phyloP scores from a whole-genome alignment of 2,797 vertebrate species.

The Otolemur crassicaudatus region DNA sequence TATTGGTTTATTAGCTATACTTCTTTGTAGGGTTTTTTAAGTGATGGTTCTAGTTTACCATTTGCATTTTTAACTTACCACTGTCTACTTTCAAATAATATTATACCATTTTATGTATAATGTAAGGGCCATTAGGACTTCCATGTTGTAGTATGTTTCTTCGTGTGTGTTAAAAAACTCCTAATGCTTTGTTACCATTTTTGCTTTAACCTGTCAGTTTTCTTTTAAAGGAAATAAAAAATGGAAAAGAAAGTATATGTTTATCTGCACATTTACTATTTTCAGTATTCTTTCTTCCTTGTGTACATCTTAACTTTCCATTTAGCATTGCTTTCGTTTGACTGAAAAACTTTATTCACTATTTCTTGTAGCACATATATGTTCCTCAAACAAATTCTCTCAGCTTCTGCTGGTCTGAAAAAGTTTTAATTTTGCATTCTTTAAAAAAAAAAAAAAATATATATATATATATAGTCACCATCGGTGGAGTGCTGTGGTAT shows the following conservation, averaged over 20 bases:
- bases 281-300: background rate
- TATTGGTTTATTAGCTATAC: background rate
- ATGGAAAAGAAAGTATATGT: background rate
- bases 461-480: too few species aligned
- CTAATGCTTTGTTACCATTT: background rate
- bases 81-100: background rate
- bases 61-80: background rate
- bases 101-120: background rate
- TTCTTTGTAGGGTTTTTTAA: background rate
- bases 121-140: background rate
- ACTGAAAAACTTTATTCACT: background rate
- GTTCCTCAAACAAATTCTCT: background rate
- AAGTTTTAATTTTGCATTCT: background rate
- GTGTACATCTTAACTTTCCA: background rate
- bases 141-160: slow-evolving; percentile 15
- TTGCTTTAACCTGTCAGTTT: background rate
- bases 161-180: background rate
- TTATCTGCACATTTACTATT: background rate
- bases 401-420: background rate
- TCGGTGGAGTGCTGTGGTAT: too few species aligned
- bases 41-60: background rate
- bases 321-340: background rate
- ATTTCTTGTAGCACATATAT: background rate
- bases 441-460: too few species aligned
- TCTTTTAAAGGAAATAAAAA: background rate